Evolutionary conservation across 1,140 invertebrate genomes (phyloP), one percentile per base, ranked within the genome.

Genomic region (Musca domestica): DNA sequence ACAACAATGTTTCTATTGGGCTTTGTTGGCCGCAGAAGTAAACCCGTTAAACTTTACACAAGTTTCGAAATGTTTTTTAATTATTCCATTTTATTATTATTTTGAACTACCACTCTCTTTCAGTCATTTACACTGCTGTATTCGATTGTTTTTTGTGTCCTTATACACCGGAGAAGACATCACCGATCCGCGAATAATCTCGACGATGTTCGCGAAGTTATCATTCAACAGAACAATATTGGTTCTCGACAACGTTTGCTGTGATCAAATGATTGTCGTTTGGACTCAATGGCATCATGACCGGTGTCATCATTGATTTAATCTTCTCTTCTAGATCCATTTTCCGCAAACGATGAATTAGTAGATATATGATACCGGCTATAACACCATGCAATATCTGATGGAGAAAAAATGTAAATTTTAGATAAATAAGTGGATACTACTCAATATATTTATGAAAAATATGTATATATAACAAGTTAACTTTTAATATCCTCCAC

Each of bases 1-100:
- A 27, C 54, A 67, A 41, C 12, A 64, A n/a, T 41, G 67, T 46
- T 70, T 67, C 20, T 64, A 64, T 20, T 67, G 65, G 69, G 48
- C 66, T 9, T 22, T 70, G 3, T 17, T 70, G 5, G 63, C 64
- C 3, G 20, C 47, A 19, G 65, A 70, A 58, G 68, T 69, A 68
- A 48, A 25, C 7, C 27, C 9, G 9, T 4, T 3, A 30, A 47
- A 0, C 6, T 64, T 20, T 3, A 47, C 19, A 25, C 46, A 25
- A 7, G 5, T 1, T n/a, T 1, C 47, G 15, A 25, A 10, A 58
- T 30, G 9, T n/a, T 34, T 5, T 41, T 12, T 22, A 47, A 47
- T 25, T 23, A 12, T 17, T 64, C n/a, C 15, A 34, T 6, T 49
- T 64, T 15, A 25, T 20, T 23, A 48, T 64, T 46, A 46, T 25